A percentile compares a stretch with the other conserved stretches of the same genome.
These are phyloP conservation scores for Zaprionus camerounensis DNA, from an alignment of 1,140 invertebrate genomes.

Conservation along the genomic window DNA sequence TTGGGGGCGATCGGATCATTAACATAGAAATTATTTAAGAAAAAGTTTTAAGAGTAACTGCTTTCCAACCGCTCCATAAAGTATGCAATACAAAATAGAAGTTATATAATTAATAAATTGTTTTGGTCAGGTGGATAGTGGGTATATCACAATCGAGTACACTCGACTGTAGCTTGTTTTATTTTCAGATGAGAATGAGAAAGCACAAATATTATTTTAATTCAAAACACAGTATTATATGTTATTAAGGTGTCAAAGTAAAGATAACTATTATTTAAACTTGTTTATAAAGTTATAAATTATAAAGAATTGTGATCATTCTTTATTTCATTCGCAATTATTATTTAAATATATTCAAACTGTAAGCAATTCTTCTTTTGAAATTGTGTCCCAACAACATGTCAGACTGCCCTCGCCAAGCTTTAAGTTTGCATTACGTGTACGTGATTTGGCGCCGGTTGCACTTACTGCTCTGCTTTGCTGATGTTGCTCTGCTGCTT, in stretches of 20 bases:
- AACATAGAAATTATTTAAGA: too few relatives aligned
- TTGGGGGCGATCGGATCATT: too few relatives aligned
- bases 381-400: neutral
- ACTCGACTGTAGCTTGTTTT: neutral
- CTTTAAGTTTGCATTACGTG: slow-evolving; percentile 53
- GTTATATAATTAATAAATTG: too few relatives aligned
- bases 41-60: too few relatives aligned
- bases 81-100: too few relatives aligned
- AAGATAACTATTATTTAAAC: neutral
- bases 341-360: neutral
- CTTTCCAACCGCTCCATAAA: too few relatives aligned
- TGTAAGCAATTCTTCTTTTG: neutral
- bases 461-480: neutral
- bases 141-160: too few relatives aligned
- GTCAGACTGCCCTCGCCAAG: slow-evolving; percentile 9
- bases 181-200: neutral
- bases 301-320: neutral
- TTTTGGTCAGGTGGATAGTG: too few relatives aligned
- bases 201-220: too few relatives aligned
- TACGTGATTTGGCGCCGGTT: slow-evolving; percentile 60
- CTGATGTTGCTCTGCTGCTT: slow-evolving; percentile 3
- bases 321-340: neutral
- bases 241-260: too few relatives aligned
- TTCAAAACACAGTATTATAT: too few relatives aligned
- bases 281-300: too few relatives aligned